Base-by-base conservation (phyloP, 2,797 vertebrate species). In the Eidolon dupreanum region DNA sequence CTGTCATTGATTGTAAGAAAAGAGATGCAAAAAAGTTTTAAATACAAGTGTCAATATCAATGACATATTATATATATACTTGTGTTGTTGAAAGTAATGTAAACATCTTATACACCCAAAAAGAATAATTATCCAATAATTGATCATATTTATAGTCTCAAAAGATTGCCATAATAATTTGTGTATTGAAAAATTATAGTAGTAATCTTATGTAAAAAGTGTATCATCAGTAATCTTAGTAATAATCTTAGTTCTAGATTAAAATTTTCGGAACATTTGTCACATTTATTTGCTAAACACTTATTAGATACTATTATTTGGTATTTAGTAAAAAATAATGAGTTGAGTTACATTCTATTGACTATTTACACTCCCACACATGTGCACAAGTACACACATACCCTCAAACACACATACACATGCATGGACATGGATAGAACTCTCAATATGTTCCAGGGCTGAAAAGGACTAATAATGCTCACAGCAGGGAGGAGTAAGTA, bases 201-300 rank as follows among this genome's bases (percentile, higher is more conserved):
- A 86, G n/a, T 51, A 79, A 93, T 85, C 43, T 79, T 94, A 55
- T 68, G 59, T 86, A 36, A 86, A 86, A 89, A 75, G 28, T 66
- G 15, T 51, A n/a, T 82, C 36, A 79, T 19, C 26, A 77, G 51
- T 77, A 46, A 94, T 82, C 12, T 86, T 53, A 36, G 26, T 12
- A 65, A 61, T 71, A 41, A 91, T 90, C 8, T 78, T 49, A 89
- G 31, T 24, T 73, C 38, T 66, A 53, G 26, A 74, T 85, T 74
- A 95, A 75, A 96, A 70, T 26, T 59, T 95, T 91, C 26, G 83
- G 33, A 94, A 49, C 28, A 86, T 88, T 88, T 92, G 8, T 51
- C 7, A 36, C 10, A 33, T 20, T 73, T 26, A 71, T 86, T 96
- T 93, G 36, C 19, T 71, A 84, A 65, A 65, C 28, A 77, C 20